A percentile compares a stretch with the other conserved stretches of the same genome.
Evolutionary conservation across 2,113 vertebrate genomes (phyloP).

Genomic region (Alouatta palliata): DNA sequence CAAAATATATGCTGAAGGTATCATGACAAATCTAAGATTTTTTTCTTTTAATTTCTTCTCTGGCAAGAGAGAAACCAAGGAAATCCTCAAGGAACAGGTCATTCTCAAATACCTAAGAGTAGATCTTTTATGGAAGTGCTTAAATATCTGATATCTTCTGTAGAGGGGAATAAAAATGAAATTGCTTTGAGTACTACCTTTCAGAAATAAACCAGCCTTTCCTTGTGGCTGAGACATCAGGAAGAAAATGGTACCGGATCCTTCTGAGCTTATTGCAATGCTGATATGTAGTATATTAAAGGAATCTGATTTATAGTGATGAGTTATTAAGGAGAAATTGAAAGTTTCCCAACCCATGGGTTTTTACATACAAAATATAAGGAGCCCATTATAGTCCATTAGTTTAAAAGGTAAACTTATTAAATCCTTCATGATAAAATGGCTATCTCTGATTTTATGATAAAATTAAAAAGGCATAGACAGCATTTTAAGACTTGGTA

Average conservation of each 20-base stretch:
- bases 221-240: conserved; percentile 56
- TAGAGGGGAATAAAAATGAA: conserved; percentile 76
- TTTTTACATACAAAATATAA: conserved; percentile 78
- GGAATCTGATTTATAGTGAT: conserved; percentile 73
- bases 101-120: conserved; percentile 78
- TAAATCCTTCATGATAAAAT: conserved; percentile 77
- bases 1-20: conserved; percentile 50
- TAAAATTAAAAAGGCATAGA: conserved; percentile 61
- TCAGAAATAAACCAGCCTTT: conserved; percentile 74
- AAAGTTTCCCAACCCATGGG: conserved; percentile 76
- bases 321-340: conserved; percentile 76
- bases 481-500: conserved; percentile 64
- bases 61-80: conserved; percentile 65
- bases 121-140: conserved; percentile 79
- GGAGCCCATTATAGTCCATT: conserved; percentile 70
- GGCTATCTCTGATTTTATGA: conserved; percentile 69
- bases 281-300: conserved; percentile 51
- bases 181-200: conserved; percentile 78
- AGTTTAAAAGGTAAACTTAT: conserved; percentile 71
- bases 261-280: conserved; percentile 39
- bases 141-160: conserved; percentile 72
- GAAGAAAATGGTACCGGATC: conserved; percentile 70
- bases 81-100: conserved; percentile 73
- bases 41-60: conserved; percentile 38
- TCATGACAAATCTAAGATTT: conserved; percentile 32